phyloP scores from a whole-genome alignment of 2,888 invertebrate species.

The Taphrorychus bicolor region DNA sequence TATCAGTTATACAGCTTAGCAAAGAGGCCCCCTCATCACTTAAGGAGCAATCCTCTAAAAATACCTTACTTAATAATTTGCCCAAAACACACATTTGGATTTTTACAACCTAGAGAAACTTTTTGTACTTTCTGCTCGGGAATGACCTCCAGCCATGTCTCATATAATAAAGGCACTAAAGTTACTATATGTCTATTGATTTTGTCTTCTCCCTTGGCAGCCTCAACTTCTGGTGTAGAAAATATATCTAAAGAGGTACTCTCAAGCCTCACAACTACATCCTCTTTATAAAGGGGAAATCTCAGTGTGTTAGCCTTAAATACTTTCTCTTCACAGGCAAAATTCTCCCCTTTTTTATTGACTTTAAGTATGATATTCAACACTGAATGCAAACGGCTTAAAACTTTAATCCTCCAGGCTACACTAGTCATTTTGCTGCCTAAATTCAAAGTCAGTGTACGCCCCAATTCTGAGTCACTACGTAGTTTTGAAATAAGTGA shows the following conservation, averaged over 20 bases:
- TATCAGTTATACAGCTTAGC: conserved; percentile 69
- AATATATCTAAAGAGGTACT: conserved; percentile 20
- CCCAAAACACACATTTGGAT: not conserved
- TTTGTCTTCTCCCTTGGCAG: conserved; percentile 16
- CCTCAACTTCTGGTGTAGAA: conserved; percentile 9
- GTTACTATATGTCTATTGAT: conserved; percentile 70
- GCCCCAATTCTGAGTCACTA: conserved; percentile 69
- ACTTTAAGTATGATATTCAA: conserved; percentile 55
- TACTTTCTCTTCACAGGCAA: not conserved
- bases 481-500: conserved; percentile 82
- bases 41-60: conserved; percentile 58
- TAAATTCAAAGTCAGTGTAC: conserved; percentile 74
- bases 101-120: not conserved
- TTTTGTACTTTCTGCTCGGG: conserved; percentile 56
- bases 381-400: conserved; percentile 73
- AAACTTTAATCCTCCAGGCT: conserved; percentile 80
- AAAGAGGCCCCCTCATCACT: conserved; percentile 70
- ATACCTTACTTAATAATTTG: not conserved
- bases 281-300: conserved; percentile 20
- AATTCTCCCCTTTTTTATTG: not conserved
- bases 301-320: not conserved
- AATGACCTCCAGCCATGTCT: conserved; percentile 84
- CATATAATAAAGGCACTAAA: conserved; percentile 79
- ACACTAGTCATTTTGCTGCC: conserved; percentile 76
- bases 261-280: conserved; percentile 20